Evolutionary conservation across 35 echinoderm and acorn worm species (phyloP).

Genomic region (Apostichopus californicus): DNA sequence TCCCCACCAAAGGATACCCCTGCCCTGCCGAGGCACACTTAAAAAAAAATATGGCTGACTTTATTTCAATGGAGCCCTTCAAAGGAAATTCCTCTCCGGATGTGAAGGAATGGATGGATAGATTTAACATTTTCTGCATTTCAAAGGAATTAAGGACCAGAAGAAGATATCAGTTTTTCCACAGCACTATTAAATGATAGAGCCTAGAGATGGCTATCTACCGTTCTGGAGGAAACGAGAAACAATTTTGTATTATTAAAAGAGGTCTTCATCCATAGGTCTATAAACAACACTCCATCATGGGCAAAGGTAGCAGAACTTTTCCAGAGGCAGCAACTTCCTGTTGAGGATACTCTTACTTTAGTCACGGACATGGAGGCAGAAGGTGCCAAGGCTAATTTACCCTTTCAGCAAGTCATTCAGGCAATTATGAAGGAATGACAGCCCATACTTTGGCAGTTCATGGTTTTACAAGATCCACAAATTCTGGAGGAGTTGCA

Average conservation of each 20-base stretch:
- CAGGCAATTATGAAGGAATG: constrained; percentile 29
- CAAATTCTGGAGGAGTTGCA: not conserved
- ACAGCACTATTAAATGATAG: not conserved
- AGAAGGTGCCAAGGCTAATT: not conserved
- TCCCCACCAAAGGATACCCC: too few species aligned
- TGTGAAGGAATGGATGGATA: not conserved
- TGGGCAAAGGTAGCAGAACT: constrained; percentile 28
- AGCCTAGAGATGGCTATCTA: constrained; percentile 17
- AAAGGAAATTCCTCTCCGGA: not conserved
- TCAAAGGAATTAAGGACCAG: constrained; percentile 3
- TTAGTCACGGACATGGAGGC: constrained; percentile 27
- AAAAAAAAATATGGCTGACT: not conserved
- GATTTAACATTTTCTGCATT: not conserved
- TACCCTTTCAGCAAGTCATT: not conserved
- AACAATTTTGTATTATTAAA: not conserved
- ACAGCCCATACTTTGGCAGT: not conserved
- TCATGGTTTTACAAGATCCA: constrained; percentile 21
- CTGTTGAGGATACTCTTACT: not conserved
- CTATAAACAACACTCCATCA: not conserved
- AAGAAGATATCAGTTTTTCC: not conserved
- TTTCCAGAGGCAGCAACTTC: not conserved
- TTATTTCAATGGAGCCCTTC: too few species aligned
- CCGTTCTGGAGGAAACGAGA: not conserved
- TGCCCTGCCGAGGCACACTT: not conserved
- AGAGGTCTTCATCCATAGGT: constrained; percentile 6